These are phyloP conservation scores for Gavia stellata DNA, from an alignment of 2,113 vertebrate genomes.

Conservation along the genomic window DNA sequence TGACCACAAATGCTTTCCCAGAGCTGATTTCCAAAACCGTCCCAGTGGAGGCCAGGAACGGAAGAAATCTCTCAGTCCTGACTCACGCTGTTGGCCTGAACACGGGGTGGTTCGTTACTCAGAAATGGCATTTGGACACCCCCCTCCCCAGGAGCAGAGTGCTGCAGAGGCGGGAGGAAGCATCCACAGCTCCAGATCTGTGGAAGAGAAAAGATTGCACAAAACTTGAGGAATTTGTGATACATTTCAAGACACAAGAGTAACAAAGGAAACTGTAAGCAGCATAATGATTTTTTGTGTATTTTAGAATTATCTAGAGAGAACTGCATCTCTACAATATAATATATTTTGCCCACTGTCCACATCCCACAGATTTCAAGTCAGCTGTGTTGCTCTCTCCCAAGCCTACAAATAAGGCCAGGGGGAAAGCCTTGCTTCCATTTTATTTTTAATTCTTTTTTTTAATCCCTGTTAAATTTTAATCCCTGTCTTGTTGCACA, in stretches of 20 bases:
- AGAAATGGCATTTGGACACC: neutral
- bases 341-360: neutral
- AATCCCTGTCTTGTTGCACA: neutral
- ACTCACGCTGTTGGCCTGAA: neutral
- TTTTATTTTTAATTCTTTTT: neutral
- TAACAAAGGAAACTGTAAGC: neutral
- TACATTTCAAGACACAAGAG: neutral
- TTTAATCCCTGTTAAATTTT: neutral
- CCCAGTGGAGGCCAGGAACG: neutral
- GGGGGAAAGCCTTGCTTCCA: neutral
- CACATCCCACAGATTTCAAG: neutral
- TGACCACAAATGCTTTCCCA: neutral
- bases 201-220: neutral
- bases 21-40: neutral
- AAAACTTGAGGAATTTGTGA: neutral
- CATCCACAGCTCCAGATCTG: neutral
- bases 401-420: neutral
- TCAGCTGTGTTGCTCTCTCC: neutral
- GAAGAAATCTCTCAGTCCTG: conserved; percentile 20
- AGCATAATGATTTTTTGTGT: neutral
- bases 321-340: neutral
- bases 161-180: neutral
- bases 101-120: neutral
- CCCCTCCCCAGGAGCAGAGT: neutral
- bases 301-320: neutral